A percentile compares a stretch with the other conserved stretches of the same genome.
Evolutionary conservation across 2,797 vertebrate species (phyloP).

Genomic region (Characodon lateralis): DNA sequence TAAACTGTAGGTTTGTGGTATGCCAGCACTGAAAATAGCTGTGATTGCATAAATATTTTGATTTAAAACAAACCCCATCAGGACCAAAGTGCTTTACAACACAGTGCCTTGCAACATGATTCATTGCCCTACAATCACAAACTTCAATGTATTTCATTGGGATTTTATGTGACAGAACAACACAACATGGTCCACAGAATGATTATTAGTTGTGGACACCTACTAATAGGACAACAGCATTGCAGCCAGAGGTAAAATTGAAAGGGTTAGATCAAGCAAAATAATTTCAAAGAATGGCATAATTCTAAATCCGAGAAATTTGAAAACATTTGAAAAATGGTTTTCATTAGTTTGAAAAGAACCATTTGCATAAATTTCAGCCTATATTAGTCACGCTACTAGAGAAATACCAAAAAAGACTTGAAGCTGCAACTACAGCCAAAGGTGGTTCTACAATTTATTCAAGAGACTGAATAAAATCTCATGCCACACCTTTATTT

Average conservation of each 20-base stretch:
- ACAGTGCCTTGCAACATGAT: constrained; percentile 7
- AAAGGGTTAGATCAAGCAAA: constrained; percentile 1
- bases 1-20: constrained; percentile 76
- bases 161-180: background rate
- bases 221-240: background rate
- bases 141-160: background rate
- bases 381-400: background rate
- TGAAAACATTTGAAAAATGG: background rate
- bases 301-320: background rate
- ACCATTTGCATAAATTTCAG: background rate
- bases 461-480: background rate
- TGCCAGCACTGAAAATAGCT: constrained; percentile 73
- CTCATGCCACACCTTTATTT: background rate
- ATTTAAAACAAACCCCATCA: constrained; percentile 55
- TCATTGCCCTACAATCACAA: background rate
- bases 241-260: background rate
- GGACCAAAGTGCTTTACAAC: constrained; percentile 31
- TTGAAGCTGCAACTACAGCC: background rate
- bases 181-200: background rate
- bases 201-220: no score
- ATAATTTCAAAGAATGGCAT: background rate
- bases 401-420: background rate
- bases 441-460: background rate
- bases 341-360: background rate
- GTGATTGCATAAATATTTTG: constrained; percentile 73